Evolutionary conservation across 1,140 invertebrate species (phyloP), one percentile per base, ranked within the genome.

Genomic region (Philotrypesis tridentata): DNA sequence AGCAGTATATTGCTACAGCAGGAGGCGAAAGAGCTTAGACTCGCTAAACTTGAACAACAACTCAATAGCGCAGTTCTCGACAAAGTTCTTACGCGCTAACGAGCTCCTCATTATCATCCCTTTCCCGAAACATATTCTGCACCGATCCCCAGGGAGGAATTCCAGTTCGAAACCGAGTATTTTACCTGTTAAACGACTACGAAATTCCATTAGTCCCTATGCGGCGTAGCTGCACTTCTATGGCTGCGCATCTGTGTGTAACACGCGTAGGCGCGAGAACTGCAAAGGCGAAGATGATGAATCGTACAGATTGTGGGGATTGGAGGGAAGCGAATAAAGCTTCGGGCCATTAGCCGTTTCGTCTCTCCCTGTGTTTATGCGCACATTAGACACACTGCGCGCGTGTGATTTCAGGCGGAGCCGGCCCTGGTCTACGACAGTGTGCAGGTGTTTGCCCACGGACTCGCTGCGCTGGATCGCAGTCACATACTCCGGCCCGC

Each of bases 351-450:
- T 55, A 55, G 17, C 48, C 17, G n/a, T 55, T 55, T 55, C 48
- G 21, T 55, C 21, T 5, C 33, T 37, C n/a, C n/a, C n/a, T n/a
- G n/a, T n/a, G n/a, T n/a, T 3, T 37, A 37, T 9, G 63, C 70
- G 40, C 43, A 55, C 14, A 78, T 84, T 48, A 74, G 40, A 82
- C 68, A 67, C 77, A 25, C n/a, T 84, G 82, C 65, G 71, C 29
- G 48, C 85, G 74, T 86, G 86, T 88, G 84, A n/a, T 93, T 93
- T 29, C 92, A 99, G 97, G 97, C 97, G 80, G 96, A 97, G 90
- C 96, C 97, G 82, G 97, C 97, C 14, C 92, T 99, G 71, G 95
- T 98, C 85, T 98, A 97, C 89, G 97, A 99, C 90, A 96, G 97
- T 17, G 97, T 98, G 0, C 95, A 97, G 86, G 95, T 97, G 33